Evolutionary conservation across 2,113 vertebrate species (phyloP), one percentile per base, ranked within the genome.

Genomic region (Tenrec ecaudatus): DNA sequence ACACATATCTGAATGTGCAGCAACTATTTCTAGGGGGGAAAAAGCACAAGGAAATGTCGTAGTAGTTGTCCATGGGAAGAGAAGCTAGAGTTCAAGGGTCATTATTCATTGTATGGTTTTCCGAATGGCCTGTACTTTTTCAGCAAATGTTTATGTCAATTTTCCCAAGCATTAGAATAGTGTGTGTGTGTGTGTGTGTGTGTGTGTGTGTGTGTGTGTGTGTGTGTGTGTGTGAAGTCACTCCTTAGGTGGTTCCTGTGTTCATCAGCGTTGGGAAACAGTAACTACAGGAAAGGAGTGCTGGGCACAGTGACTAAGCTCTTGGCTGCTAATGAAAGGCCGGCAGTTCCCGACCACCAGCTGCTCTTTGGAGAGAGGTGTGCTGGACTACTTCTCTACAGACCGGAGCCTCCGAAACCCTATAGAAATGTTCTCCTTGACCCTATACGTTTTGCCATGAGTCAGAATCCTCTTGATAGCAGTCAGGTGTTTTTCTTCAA

Each of bases 141-240:
- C 15, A 82, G 40, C 58, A 25, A 92, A 23, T 40, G 1, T 4
- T 1, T 76, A 20, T 20, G 2, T 86, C 71, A 66, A 68, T 82
- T 95, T 94, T 85, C 36, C 88, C 93, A 92, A 64, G 58, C 80
- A 91, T 75, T 40, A 88, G 93, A 88, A 79, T 53, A 8, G 12
- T 10, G 47, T 10, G 47, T 10, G 47, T 53, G 47, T 53, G 9
- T n/a, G n/a, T 47, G 43, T 47, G 43, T 47, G 43, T 47, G 43
- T 47, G 43, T 47, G n/a, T n/a, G n/a, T n/a, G n/a, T n/a, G n/a
- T n/a, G n/a, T n/a, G n/a, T 53, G 12, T 10, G 47, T 10, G 47
- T 10, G 47, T 53, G 12, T 10, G 47, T 10, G 47, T 10, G 47
- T 53, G 47, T 53, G 9, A 53, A 14, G 47, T 2, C 76, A 40